Evolutionary conservation across 2,888 invertebrate genomes (phyloP), one percentile per base, ranked within the genome.

Genomic region (Bibio marci): DNA sequence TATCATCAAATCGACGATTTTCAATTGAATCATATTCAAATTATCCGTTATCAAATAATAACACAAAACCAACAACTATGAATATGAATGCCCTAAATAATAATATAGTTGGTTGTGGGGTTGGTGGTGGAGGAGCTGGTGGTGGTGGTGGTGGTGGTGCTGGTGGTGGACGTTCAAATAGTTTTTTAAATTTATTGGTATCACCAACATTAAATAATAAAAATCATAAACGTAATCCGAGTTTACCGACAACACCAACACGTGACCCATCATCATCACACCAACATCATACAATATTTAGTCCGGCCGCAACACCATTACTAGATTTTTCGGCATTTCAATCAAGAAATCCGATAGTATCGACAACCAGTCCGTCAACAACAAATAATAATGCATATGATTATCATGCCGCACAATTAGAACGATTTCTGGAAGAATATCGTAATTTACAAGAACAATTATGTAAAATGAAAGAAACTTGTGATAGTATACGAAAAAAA

Each of bases 361-460:
- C 60, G 18, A 64, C 59, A 27, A 49, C 48, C 41, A 50, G 55
- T 10, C 53, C 55, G 12, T 63, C 69, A 2, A 56, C 64, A 2
- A 56, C 64, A 43, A 69, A 69, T 42, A 69, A 72, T 34, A 68
- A 66, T 34, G 66, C 71, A 14, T 81, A 77, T 56, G 81, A 82
- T 52, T 80, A 80, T 51, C 76, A 81, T 54, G 80, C 82, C 1
- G 78, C 80, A 13, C 81, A 83, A 53, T 60, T 83, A 44, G 82
- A 82, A 52, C 70, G 76, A 40, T 83, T 83, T 56, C 67, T 83
- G 33, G 80, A 82, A 51, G 83, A 83, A 53, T 83, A 83, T 53
- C 69, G 80, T 47, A 75, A 69, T 49, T 65, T 83, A 41, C 77
- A 82, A 53, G 76, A 80, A 53, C 80, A 83, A 56, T 62, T 83